Evolutionary conservation across 2,888 invertebrate species (phyloP), one percentile per base, ranked within the genome.

Genomic region (Chymomyza amoena): DNA sequence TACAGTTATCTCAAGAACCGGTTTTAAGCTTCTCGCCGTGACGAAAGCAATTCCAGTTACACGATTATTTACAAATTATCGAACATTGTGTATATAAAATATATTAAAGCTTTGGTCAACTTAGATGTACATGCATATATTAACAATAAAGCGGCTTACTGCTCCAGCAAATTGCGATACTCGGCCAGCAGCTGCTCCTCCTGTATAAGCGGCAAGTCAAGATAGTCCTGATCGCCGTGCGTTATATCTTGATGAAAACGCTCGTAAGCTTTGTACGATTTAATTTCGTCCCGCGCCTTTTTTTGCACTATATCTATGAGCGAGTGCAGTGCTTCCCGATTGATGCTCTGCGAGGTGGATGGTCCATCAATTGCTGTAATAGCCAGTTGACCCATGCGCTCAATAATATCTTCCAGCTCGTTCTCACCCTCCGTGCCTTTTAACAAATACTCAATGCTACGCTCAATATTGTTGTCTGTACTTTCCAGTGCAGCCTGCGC

Each of bases 141-240:
- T 32, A 20, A 20, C 16, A 28, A 57, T 6, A n/a, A 59, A 32
- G 39, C 62, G 5, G 15, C 50, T 77, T 70, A 90, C 72, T 90
- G 32, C 62, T 90, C 89, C n/a, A 95, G 92, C 61, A 95, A 90
- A 0, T 93, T 92, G 89, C 94, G 93, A 91, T 96, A 96, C 88
- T 95, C 94, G 16, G 91, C 93, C 1, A 96, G 92, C 84, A 95
- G 94, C 50, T 93, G 92, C 81, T 95, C 94, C 89, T 97, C 96
- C 73, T 95, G 94, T 0, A 93, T 90, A 18, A 96, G 92, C 0
- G 94, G 93, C 18, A 96, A 91, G 91, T 96, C 95, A 67, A 96
- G 92, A 87, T 96, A 95, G 77, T 96, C 96, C 79, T 96, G 95
- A 52, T 95, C 96, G 72, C 93, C 94, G 25, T 76, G 71, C 1